A percentile compares a stretch with the other conserved stretches of the same genome.
phyloP scores from a whole-genome alignment of 2,888 invertebrate genomes.

The Polyploca ridens region DNA sequence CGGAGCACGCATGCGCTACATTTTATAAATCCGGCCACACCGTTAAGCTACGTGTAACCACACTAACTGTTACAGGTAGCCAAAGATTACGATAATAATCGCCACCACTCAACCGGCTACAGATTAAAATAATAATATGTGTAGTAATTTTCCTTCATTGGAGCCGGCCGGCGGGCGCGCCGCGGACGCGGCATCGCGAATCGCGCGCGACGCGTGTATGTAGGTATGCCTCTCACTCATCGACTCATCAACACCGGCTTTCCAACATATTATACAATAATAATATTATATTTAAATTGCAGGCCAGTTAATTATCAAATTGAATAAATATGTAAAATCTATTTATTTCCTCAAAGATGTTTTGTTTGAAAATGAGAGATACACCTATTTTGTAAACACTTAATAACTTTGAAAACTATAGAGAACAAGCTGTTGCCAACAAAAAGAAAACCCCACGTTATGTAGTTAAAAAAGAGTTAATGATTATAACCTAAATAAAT shows the following conservation, averaged over 20 bases:
- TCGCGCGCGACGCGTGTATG: conserved; percentile 24
- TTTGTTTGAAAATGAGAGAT: too few species aligned
- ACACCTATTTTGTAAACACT: too few species aligned
- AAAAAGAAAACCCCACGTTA: too few species aligned
- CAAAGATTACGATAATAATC: conserved; percentile 52
- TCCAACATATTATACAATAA: conserved; percentile 27
- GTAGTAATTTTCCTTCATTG: neutral
- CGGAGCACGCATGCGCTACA: conserved; percentile 48
- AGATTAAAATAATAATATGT: conserved; percentile 11
- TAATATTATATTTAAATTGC: conserved; percentile 33
- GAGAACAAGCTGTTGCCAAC: too few species aligned
- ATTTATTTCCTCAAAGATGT: too few species aligned
- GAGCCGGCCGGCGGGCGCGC: conserved; percentile 28
- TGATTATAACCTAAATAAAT: neutral
- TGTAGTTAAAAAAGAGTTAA: neutral
- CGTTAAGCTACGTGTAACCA: conserved; percentile 51
- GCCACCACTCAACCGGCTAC: conserved; percentile 16
- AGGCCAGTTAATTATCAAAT: conserved; percentile 18
- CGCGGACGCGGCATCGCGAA: conserved; percentile 30
- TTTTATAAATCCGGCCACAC: conserved; percentile 53
- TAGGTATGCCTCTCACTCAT: conserved; percentile 15
- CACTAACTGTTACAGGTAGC: conserved; percentile 49
- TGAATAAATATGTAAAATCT: too few species aligned
- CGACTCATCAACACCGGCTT: conserved; percentile 32
- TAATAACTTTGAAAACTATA: too few species aligned